phyloP scores from a whole-genome alignment of 2,113 vertebrate species.

The Daboia siamensis region DNA sequence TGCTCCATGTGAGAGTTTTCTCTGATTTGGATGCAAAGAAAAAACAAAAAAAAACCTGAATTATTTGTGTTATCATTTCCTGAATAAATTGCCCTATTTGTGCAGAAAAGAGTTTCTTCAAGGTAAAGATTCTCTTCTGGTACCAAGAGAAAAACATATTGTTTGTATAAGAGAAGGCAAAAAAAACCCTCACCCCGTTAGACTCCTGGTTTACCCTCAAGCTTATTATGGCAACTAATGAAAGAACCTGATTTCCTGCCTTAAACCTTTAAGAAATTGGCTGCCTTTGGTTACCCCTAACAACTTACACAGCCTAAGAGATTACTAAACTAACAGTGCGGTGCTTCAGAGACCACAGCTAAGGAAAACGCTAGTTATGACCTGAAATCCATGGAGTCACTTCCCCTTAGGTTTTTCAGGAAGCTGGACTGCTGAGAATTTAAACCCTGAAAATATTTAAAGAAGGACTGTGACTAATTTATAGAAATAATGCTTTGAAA shows the following conservation, averaged over 20 bases:
- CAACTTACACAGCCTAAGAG: slow-evolving; percentile 72
- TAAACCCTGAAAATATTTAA: slow-evolving; percentile 52
- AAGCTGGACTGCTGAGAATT: slow-evolving; percentile 64
- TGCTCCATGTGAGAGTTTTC: not conserved
- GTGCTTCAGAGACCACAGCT: slow-evolving; percentile 62
- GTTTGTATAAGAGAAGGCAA: slow-evolving; percentile 65
- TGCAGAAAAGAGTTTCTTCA: slow-evolving; percentile 42
- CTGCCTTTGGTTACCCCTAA: slow-evolving; percentile 80
- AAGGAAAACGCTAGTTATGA: slow-evolving; percentile 59
- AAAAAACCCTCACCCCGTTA: slow-evolving; percentile 62
- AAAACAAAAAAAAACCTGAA: not conserved
- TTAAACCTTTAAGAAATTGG: slow-evolving; percentile 76
- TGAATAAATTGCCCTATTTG: slow-evolving; percentile 18
- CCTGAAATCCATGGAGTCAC: slow-evolving; percentile 62
- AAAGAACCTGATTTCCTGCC: slow-evolving; percentile 73
- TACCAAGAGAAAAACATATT: slow-evolving; percentile 48
- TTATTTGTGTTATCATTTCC: not conserved
- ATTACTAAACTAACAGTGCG: slow-evolving; percentile 73
- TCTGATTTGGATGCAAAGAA: too few relatives aligned
- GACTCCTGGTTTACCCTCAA: slow-evolving; percentile 62
- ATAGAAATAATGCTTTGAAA: not conserved
- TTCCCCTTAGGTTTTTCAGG: slow-evolving; percentile 62
- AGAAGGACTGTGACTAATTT: slow-evolving; percentile 38
- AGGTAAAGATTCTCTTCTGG: slow-evolving; percentile 42
- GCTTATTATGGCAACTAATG: slow-evolving; percentile 72